These are phyloP conservation scores for Orchestia grillus DNA, from an alignment of 1,140 invertebrate species.

Conservation along the genomic window DNA sequence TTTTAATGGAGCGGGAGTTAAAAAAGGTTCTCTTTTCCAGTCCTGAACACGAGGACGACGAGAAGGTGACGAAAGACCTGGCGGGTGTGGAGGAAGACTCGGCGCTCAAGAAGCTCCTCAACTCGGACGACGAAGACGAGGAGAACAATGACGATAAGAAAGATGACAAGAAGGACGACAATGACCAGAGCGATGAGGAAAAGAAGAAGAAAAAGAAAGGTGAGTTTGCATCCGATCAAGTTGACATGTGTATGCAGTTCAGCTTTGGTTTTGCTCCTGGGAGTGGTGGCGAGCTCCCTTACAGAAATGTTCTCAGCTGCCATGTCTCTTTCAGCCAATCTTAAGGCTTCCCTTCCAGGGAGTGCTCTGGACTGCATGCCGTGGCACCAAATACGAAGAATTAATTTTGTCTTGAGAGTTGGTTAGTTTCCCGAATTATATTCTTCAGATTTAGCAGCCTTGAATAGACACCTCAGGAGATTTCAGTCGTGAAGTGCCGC, in stretches of 20 bases:
- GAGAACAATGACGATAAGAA: slow-evolving; percentile 76
- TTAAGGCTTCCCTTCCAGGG: not conserved
- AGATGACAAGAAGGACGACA: slow-evolving; percentile 77
- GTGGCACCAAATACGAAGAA: not conserved
- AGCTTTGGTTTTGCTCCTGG: not conserved
- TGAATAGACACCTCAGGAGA: not conserved
- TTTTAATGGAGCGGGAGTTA: too few relatives aligned
- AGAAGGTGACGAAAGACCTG: slow-evolving; percentile 64
- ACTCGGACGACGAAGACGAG: slow-evolving; percentile 90
- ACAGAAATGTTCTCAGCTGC: not conserved
- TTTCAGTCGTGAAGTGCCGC: not conserved
- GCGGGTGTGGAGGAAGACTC: slow-evolving; percentile 80
- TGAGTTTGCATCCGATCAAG: not conserved
- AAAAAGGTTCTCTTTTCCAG: slow-evolving; percentile 21
- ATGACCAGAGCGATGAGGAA: slow-evolving; percentile 68
- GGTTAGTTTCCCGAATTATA: not conserved
- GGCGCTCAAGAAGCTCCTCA: slow-evolving; percentile 86
- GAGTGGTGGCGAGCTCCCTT: not conserved
- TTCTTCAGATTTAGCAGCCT: not conserved
- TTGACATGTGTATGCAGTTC: not conserved
- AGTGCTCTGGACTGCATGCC: too few relatives aligned
- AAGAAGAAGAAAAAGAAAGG: slow-evolving; percentile 68
- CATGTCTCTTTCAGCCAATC: not conserved
- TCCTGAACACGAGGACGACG: slow-evolving; percentile 65
- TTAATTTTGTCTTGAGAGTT: not conserved